Base-by-base conservation (phyloP, 2,797 vertebrate genomes). In the Notoglanidium macrostoma region DNA sequence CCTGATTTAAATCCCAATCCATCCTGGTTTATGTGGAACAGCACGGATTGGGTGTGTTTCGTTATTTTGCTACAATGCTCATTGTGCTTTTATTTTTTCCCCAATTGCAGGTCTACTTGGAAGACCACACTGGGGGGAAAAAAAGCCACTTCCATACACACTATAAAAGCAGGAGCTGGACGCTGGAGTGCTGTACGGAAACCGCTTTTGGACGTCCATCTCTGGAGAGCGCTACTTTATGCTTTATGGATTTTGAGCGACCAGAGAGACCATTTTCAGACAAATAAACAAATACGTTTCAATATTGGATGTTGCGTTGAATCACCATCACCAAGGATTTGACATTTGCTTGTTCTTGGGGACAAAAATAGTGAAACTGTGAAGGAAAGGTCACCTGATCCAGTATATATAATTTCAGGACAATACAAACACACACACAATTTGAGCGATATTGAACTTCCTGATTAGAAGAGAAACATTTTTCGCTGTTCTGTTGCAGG, bases 401-500 rank as follows among this genome's bases (percentile, higher is more conserved):
- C 65, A 67, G 81, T 26, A 40, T 79, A 7, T 11, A 90, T 84
- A 93, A 90, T 91, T 88, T 91, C 88, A 91, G 90, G 90, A 94
- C 90, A 87, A 88, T 77, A 84, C 59, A 92, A 87, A 90, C 82
- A 88, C 89, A 92, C 5, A 49, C 14, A n/a, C 26, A 40, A 63
- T 9, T 29, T 91, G 87, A 91, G 81, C 89, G 85, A 91, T 87
- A 70, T 82, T 88, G 85, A 93, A 92, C 87, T 90, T 73, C 63
- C 55, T 61, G 40, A 55, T 92, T 92, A 90, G 93, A 93, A 90
- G 90, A 90, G 92, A 90, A 93, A 89, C 90, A 91, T 92, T 91
- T 94, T 94, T 95, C 95, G 95, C 94, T 92, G 94, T 95, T 95
- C 94, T 95, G 90, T 94, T 94, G 93, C 94, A 95, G 95, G 95